Evolutionary conservation across 2,888 invertebrate species (phyloP), one percentile per base, ranked within the genome.

Genomic region (Polymixis flavicincta): DNA sequence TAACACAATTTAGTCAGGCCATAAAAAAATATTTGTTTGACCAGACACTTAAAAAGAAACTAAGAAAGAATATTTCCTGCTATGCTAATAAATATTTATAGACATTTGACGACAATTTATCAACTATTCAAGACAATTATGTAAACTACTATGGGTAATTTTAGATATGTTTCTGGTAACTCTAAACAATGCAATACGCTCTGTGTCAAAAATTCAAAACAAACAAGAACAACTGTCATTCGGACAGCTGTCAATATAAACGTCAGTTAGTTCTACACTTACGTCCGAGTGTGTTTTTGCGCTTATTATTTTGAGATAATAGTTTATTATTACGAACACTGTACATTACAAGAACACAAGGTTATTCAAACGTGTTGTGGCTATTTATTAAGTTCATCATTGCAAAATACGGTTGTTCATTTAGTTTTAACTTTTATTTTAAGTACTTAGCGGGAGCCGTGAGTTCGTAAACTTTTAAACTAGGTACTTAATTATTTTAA

Each of bases 271-370:
- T 67, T 67, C 54, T 52, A 22, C 32, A 67, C 64, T 59, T 52
- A 63, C 8, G 48, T 65, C 3, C 13, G 57, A 50, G 54, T 17
- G 70, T 74, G 68, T 75, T 72, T 63, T 72, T 71, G 84, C 60
- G 70, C 60, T 74, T 59, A 74, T 69, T 74, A 74, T 74, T 83
- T 57, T 68, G n/a, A 70, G 67, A 68, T 80, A 87, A 74, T 85
- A 78, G 64, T 69, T 66, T 71, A 70, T 45, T 83, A 83, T 61
- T 78, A 81, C 61, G 74, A 72, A 70, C 69, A 67, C 45, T 68
- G 74, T 78, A 78, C 60, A 69, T 76, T 83, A 70, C 70, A 45
- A 50, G 57, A 70, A 70, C 77, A 82, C 87, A 87, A 88, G 88
- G 87, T 87, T 86, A 80, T 28, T 70, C 55, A 60, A 52, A 74